Base-by-base conservation (phyloP, 2,113 vertebrate genomes). In the Carassius carassius region DNA sequence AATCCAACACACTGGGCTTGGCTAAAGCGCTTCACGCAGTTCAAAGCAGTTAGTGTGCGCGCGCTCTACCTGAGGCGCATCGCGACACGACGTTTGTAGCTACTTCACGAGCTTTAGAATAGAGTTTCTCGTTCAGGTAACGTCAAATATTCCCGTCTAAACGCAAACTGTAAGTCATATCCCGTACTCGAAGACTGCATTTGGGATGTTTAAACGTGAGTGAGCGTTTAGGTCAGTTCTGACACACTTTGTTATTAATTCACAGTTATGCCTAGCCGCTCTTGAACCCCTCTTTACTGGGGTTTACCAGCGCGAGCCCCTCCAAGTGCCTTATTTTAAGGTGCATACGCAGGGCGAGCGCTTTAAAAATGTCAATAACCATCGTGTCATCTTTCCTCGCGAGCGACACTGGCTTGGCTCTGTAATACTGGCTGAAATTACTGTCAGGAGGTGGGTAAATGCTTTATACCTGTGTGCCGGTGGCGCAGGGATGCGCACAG, bases 311-410 rank as follows among this genome's bases (percentile, higher is more conserved):
- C 56, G 63, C 75, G 76, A 78, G 44, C 16, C 87, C 90, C 91
- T 91, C 80, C 88, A 89, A 87, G 91, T 93, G 89, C 78, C 51
- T 89, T 91, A 90, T 92, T 89, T 91, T 88, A 88, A 77, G 51
- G 89, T 75, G 84, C 90, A 89, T 89, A 90, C 89, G 87, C 58
- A 86, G n/a, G 88, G 82, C 83, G 84, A 86, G 89, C 84, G 78
- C 86, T 89, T 91, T 89, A 88, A 87, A 93, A 93, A 94, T 93
- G 93, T 54, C 91, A 93, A 91, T 93, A 92, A 95, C 90, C 86
- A 89, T 82, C 83, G 89, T 89, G 91, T 92, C 91, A 92, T 86
- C 82, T 88, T 74, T 73, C 83, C 84, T 89, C 88, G 49, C 87
- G 87, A 82, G 81, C 75, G 82, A 60, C 32, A 49, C 35, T 32